These are phyloP conservation scores for Adelphocoris suturalis DNA, from an alignment of 2,888 invertebrate genomes.

Conservation along the genomic window DNA sequence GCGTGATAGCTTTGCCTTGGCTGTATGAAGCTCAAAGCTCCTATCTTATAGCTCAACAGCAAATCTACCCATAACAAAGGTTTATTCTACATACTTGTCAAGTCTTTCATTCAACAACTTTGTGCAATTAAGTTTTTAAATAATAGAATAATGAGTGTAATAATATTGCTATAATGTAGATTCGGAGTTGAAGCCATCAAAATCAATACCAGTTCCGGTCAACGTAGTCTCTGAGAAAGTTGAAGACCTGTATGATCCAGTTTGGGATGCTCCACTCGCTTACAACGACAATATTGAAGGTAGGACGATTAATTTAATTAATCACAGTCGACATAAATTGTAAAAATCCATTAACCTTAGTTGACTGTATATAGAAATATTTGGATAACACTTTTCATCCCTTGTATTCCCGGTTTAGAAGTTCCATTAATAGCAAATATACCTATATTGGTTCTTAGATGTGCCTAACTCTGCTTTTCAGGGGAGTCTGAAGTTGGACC, in stretches of 20 bases:
- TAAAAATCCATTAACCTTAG: not conserved
- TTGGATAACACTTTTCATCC: no score
- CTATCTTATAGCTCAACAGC: no score
- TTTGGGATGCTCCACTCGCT: constrained; percentile 23
- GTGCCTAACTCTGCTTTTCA: no score
- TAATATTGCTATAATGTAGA: not conserved
- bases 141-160: not conserved
- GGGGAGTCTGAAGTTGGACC: no score
- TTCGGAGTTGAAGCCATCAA: not conserved
- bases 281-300: not conserved
- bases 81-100: no score
- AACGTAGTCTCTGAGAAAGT: not conserved
- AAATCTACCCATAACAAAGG: no score
- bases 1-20: no score
- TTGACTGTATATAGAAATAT: no score
- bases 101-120: not conserved
- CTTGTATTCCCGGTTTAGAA: no score
- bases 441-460: no score
- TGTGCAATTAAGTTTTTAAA: not conserved
- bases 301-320: not conserved
- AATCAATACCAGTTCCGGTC: not conserved
- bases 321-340: not conserved
- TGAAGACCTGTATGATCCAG: not conserved
- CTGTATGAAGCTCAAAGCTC: no score
- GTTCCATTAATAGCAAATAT: no score